Evolutionary conservation across 92 coral and sea anemone genomes (phyloP).

Genomic region (Heliopora coerulea): DNA sequence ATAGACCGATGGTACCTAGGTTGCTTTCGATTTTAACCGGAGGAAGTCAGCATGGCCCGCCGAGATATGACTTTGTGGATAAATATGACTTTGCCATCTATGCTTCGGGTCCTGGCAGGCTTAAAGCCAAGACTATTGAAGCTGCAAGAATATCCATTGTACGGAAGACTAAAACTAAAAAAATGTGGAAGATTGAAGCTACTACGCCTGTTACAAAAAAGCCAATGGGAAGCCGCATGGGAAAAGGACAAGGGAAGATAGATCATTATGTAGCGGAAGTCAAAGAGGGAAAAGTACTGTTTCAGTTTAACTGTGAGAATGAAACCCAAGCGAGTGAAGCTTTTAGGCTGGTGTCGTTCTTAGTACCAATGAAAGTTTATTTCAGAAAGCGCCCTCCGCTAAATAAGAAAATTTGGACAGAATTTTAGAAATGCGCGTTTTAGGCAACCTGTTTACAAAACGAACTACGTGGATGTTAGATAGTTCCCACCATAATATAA

Average conservation of each 20-base stretch:
- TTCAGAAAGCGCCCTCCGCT: conserved; percentile 79
- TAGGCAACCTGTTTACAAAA: neutral
- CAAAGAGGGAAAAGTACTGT: conserved; percentile 83
- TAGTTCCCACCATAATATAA: no score
- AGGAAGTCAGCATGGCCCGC: conserved; percentile 26
- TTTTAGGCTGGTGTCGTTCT: conserved; percentile 71
- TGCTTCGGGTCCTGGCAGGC: conserved; percentile 83
- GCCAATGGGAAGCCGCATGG: conserved; percentile 96
- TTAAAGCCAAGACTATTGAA: conserved; percentile 84
- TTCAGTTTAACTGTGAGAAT: conserved; percentile 93
- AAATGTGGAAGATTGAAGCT: conserved; percentile 84
- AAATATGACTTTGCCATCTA: conserved; percentile 81
- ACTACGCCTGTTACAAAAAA: conserved; percentile 83
- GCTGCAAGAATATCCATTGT: conserved; percentile 86
- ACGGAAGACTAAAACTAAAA: conserved; percentile 80
- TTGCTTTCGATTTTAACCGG: conserved; percentile 5
- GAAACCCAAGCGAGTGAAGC: conserved; percentile 87
- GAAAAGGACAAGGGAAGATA: conserved; percentile 95
- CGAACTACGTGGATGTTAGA: no score
- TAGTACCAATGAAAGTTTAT: conserved; percentile 85
- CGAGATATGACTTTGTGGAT: conserved; percentile 77
- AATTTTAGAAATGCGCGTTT: conserved; percentile 45
- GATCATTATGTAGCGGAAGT: conserved; percentile 91
- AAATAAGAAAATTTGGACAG: conserved; percentile 85
- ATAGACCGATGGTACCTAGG: neutral